Evolutionary conservation across 2,113 vertebrate species (phyloP).

Genomic region (Saguinus imperator): DNA sequence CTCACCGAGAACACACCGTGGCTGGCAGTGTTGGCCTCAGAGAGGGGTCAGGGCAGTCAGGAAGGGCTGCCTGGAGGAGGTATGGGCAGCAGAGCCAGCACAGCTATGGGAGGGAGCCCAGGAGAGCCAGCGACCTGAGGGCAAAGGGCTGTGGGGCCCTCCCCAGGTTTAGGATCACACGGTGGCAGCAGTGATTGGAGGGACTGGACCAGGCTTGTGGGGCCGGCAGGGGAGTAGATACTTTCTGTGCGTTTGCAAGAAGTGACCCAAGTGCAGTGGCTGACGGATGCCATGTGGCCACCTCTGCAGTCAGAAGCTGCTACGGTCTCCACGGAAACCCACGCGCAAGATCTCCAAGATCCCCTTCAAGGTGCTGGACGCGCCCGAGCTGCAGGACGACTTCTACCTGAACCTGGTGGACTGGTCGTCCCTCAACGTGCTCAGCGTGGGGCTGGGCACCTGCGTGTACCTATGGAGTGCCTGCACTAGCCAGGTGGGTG

Average conservation of each 20-base stretch:
- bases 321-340: conserved; percentile 96
- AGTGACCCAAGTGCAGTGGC: no score
- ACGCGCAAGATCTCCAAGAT: conserved; percentile 99
- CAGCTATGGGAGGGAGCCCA: background rate
- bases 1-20: fast-evolving
- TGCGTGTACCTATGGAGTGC: conserved; percentile 99
- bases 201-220: no score
- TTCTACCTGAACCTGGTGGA: conserved; percentile 99
- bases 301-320: conserved; percentile 92
- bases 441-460: conserved; percentile 97
- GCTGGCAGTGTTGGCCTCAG: background rate
- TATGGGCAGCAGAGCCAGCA: background rate
- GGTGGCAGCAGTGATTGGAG: background rate
- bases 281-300: fast-evolving
- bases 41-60: fast-evolving
- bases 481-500: conserved; percentile 95
- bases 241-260: fast-evolving
- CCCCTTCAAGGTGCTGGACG: conserved; percentile 98
- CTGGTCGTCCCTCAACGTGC: conserved; percentile 98
- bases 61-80: background rate
- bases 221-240: no score
- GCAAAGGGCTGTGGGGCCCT: fast-evolving
- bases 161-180: background rate
- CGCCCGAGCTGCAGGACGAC: conserved; percentile 97
- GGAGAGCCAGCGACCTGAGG: background rate